Evolutionary conservation across 2,113 vertebrate genomes (phyloP).

Genomic region (Greenwoodochromis staneri): DNA sequence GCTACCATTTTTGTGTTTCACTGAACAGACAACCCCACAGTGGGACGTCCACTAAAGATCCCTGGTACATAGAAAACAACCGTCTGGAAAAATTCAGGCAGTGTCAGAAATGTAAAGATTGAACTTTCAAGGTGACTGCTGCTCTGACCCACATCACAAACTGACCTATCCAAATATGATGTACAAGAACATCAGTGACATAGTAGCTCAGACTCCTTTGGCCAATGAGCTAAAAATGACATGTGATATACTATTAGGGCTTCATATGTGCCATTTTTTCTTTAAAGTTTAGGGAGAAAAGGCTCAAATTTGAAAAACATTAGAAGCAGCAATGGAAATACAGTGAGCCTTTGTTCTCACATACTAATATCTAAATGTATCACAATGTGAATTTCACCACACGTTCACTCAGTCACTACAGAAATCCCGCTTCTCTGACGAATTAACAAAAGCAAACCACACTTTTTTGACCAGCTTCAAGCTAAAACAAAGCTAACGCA

Average conservation of each 20-base stretch:
- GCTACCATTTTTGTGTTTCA: not conserved
- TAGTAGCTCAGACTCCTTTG: not conserved
- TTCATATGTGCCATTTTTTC: not conserved
- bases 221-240: not conserved
- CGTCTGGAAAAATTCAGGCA: not conserved
- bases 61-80: not conserved
- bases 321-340: not conserved
- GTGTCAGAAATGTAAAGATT: not conserved
- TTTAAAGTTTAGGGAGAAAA: not conserved
- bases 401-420: not conserved
- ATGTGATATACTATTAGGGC: not conserved
- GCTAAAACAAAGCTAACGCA: not conserved
- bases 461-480: not conserved
- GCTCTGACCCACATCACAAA: not conserved
- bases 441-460: not conserved
- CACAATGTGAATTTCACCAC: not conserved
- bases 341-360: not conserved
- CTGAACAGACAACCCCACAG: not conserved
- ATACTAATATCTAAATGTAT: not conserved
- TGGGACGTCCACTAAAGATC: not conserved
- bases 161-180: not conserved
- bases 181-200: not conserved
- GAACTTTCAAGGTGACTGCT: not conserved
- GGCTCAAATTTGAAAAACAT: not conserved
- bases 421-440: fast-evolving